phyloP scores from a whole-genome alignment of 2,113 vertebrate species.

The Malurus melanocephalus region DNA sequence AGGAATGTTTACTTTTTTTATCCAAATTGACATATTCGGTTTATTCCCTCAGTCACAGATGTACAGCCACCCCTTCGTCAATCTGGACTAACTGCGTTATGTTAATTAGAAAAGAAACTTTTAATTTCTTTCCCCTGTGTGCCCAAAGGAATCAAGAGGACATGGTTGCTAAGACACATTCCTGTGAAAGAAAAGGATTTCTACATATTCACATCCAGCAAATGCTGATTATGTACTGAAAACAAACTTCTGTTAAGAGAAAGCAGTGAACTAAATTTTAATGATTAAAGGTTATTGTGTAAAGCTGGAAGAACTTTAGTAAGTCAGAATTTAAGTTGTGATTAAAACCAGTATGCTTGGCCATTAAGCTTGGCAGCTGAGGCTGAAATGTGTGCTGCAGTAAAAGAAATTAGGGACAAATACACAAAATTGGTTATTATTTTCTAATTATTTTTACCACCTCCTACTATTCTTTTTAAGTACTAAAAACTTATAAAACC shows the following conservation, averaged over 20 bases:
- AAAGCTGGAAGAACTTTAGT: not conserved
- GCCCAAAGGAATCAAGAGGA: conserved; percentile 5
- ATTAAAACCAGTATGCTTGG: conserved; percentile 11
- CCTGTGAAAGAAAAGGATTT: not conserved
- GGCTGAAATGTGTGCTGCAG: not conserved
- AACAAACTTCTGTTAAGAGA: not conserved
- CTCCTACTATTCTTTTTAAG: not conserved
- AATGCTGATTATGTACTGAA: not conserved
- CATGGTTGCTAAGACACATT: conserved; percentile 24
- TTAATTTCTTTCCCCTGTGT: conserved; percentile 25
- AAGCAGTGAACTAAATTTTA: not conserved
- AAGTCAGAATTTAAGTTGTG: conserved; percentile 27
- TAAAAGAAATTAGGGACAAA: not conserved
- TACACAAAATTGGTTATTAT: not conserved
- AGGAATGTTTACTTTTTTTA: conserved; percentile 45
- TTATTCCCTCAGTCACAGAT: conserved; percentile 55
- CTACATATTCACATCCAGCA: not conserved
- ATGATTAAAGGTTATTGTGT: conserved; percentile 6
- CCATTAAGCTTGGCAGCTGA: conserved; percentile 1
- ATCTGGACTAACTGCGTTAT: conserved; percentile 17
- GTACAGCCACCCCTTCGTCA: conserved; percentile 22
- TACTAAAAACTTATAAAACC: not conserved
- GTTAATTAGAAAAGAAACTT: conserved; percentile 56
- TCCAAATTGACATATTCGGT: conserved; percentile 47
- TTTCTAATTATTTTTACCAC: conserved; percentile 23